These are phyloP conservation scores for Megalopta genalis DNA, from an alignment of 1,140 invertebrate species.

Conservation along the genomic window DNA sequence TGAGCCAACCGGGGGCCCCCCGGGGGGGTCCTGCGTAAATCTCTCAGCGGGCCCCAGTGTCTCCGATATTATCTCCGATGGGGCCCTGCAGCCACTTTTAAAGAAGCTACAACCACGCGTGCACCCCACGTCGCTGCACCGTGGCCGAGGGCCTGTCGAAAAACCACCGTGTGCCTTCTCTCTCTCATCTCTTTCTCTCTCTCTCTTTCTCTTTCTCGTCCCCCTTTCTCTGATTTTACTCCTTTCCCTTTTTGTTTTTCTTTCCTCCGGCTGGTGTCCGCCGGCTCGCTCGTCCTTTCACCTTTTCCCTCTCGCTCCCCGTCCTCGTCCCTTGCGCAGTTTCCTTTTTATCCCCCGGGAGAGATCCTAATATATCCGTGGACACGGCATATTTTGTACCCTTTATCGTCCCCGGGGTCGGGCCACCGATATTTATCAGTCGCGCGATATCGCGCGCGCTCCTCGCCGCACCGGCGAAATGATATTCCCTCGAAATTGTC, in stretches of 20 bases:
- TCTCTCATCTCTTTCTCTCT: conserved; percentile 26
- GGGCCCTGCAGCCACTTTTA: conserved; percentile 53
- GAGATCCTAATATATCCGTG: conserved; percentile 62
- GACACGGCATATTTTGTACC: conserved; percentile 59
- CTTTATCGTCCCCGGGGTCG: conserved; percentile 56
- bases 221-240: conserved; percentile 20
- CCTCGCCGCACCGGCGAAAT: conserved; percentile 25
- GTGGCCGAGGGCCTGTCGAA: conserved; percentile 43
- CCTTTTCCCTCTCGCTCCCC: conserved; percentile 15
- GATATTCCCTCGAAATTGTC: conserved; percentile 41
- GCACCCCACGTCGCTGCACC: conserved; percentile 45
- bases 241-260: conserved; percentile 21
- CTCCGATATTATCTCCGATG: conserved; percentile 66
- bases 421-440: conserved; percentile 57
- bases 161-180: conserved; percentile 43
- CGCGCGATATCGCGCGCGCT: conserved; percentile 51
- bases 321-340: conserved; percentile 21
- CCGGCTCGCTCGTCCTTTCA: conserved; percentile 13
- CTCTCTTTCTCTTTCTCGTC: neutral
- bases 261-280: neutral
- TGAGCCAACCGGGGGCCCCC: conserved; percentile 57
- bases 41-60: conserved; percentile 68
- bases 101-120: conserved; percentile 57
- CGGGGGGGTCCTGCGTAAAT: conserved; percentile 64
- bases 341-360: conserved; percentile 53